Evolutionary conservation across 2,888 invertebrate species (phyloP).

Genomic region (Drosophila emarginata): DNA sequence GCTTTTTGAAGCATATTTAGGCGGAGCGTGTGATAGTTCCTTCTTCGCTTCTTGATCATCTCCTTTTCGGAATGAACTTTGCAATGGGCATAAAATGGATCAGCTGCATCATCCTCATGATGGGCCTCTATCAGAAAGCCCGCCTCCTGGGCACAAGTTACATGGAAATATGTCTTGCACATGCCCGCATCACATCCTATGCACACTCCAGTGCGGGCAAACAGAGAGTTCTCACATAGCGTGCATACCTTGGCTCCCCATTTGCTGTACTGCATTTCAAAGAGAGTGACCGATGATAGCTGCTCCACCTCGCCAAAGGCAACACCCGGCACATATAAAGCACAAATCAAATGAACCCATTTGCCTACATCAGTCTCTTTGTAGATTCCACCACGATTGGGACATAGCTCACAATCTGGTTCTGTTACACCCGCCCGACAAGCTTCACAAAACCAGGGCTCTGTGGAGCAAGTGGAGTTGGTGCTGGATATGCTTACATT

Average conservation of each 20-base stretch:
- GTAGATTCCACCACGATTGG: conserved; percentile 94
- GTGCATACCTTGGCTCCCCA: conserved; percentile 97
- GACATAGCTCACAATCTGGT: conserved; percentile 97
- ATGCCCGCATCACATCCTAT: conserved; percentile 99
- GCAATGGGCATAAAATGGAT: conserved; percentile 98
- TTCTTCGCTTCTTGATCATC: conserved; percentile 89
- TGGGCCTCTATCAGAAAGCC: conserved; percentile 96
- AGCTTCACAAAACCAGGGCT: conserved; percentile 99
- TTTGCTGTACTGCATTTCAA: conserved; percentile 98
- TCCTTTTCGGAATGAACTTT: conserved; percentile 97
- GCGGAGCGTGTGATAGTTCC: conserved; percentile 92
- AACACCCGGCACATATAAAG: conserved; percentile 97
- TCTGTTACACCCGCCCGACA: conserved; percentile 95
- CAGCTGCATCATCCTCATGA: conserved; percentile 95
- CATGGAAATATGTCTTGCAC: conserved; percentile 98
- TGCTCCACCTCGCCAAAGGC: conserved; percentile 98
- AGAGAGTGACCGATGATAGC: conserved; percentile 94
- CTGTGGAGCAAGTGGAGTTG: conserved; percentile 96
- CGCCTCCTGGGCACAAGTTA: conserved; percentile 97
- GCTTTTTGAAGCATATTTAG: conserved; percentile 90
- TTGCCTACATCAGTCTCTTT: conserved; percentile 99
- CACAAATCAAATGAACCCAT: conserved; percentile 99
- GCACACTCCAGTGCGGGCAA: conserved; percentile 96
- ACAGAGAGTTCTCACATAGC: conserved; percentile 93
- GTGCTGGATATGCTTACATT: conserved; percentile 95